Evolutionary conservation across 2,888 invertebrate genomes (phyloP), one percentile per base, ranked within the genome.

Genomic region (Drosophila nr. perissopoda): DNA sequence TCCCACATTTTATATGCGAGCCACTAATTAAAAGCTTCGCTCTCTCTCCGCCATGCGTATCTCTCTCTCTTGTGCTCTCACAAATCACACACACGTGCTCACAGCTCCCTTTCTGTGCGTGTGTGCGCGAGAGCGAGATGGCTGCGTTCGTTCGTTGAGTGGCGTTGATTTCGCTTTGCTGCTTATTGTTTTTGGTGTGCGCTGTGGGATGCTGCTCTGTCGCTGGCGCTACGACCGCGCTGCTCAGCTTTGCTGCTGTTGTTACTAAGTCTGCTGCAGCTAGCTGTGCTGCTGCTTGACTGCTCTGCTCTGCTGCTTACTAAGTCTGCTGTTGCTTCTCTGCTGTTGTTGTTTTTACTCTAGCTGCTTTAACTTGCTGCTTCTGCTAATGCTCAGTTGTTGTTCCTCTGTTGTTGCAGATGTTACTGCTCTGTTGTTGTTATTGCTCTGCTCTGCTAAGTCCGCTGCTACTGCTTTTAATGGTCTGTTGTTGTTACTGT

Each of bases 141-240:
- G 74, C 27, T 73, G 71, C 64, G 53, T 56, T 73, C 27, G 40
- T 45, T 58, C 36, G 29, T 57, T 76, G 70, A 74, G 79, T 82
- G 89, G 82, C 72, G 88, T 88, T 88, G 86, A 87, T 86, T 87
- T 82, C 54, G 75, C 42, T 69, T 59, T 69, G 48, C 58, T 69
- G 51, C 62, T 78, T 56, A 69, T 83, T 89, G 81, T 79, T 83
- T 83, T 83, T 83, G 83, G 69, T 29, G 65, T 18, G 49, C 13
- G 38, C 6, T 40, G 38, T 61, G 60, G 52, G 52, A 45, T 68
- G 69, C 60, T 64, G 73, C 38, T 61, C 42, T 68, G 59, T n/a
- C 36, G 48, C 21, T 54, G 54, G 42, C 42, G 51, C 42, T 40
- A 67, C 45, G 53, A 57, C 49, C 27, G 38, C 31, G 25, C 33